Evolutionary conservation across 1,140 invertebrate species (phyloP).

Genomic region (Chymomyza costata): DNA sequence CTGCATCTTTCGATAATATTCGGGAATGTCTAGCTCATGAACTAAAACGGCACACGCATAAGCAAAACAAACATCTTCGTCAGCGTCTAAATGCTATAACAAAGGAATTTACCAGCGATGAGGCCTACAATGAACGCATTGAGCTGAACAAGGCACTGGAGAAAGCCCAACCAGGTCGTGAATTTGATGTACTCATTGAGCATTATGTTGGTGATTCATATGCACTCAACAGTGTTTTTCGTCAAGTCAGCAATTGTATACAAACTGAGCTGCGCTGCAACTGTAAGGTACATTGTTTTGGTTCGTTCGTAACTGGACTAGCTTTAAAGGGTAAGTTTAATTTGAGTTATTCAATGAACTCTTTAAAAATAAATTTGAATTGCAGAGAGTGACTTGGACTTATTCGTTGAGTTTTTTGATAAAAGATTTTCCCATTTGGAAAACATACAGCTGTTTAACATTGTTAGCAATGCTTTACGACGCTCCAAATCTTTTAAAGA

Average conservation of each 20-base stretch:
- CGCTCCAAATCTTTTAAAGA: slow-evolving; percentile 43
- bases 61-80: slow-evolving; percentile 42
- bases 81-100: slow-evolving; percentile 39
- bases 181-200: slow-evolving; percentile 35
- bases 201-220: slow-evolving; percentile 30
- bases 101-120: slow-evolving; percentile 35
- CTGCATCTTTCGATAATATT: slow-evolving; percentile 29
- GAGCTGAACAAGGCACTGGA: slow-evolving; percentile 17
- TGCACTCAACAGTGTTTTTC: slow-evolving; percentile 28
- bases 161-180: slow-evolving; percentile 15
- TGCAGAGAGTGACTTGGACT: slow-evolving; percentile 64
- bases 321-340: slow-evolving; percentile 44
- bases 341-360: not conserved
- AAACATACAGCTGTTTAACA: slow-evolving; percentile 39
- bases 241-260: slow-evolving; percentile 34
- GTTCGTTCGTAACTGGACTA: slow-evolving; percentile 59
- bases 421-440: slow-evolving; percentile 1
- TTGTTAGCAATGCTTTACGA: slow-evolving; percentile 28
- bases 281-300: slow-evolving; percentile 49
- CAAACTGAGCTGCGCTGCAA: slow-evolving; percentile 24
- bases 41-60: slow-evolving; percentile 35
- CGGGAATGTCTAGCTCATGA: slow-evolving; percentile 60
- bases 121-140: slow-evolving; percentile 41
- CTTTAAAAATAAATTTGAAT: not conserved
- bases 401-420: slow-evolving; percentile 36